These are phyloP conservation scores for Clarias batrachus DNA, from an alignment of 2,113 vertebrate species.

Conservation along the genomic window DNA sequence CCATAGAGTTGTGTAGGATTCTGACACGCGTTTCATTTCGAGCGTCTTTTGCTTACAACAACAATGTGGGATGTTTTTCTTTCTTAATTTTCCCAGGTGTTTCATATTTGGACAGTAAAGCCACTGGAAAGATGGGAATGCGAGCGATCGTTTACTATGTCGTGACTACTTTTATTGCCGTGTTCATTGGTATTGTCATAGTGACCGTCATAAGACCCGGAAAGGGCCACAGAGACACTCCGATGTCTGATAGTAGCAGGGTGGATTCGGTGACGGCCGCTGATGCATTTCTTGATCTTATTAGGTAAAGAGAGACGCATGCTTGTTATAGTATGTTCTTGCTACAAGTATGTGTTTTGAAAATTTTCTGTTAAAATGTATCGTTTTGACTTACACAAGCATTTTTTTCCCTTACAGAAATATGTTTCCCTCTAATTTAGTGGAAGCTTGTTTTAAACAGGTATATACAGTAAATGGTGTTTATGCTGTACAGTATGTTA, in stretches of 20 bases:
- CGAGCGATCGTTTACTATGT: slow-evolving; percentile 90
- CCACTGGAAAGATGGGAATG: slow-evolving; percentile 90
- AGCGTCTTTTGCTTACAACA: not conserved
- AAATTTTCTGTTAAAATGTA: not conserved
- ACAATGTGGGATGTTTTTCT: too few species aligned
- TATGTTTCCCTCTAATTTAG: slow-evolving; percentile 96
- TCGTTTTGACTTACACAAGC: not conserved
- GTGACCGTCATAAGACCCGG: slow-evolving; percentile 90
- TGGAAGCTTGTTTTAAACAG: slow-evolving; percentile 98
- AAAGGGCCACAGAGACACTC: slow-evolving; percentile 84
- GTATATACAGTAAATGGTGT: slow-evolving; percentile 65
- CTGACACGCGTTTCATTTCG: not conserved
- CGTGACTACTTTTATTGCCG: slow-evolving; percentile 91
- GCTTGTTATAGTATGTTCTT: not conserved
- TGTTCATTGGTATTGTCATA: slow-evolving; percentile 91
- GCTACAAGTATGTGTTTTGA: not conserved
- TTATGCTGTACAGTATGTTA: not conserved
- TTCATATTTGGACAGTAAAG: slow-evolving; percentile 91
- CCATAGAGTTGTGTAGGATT: not conserved
- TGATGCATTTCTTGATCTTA: slow-evolving; percentile 93
- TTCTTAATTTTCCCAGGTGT: slow-evolving; percentile 74
- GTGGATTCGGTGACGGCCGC: slow-evolving; percentile 85
- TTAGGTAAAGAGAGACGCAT: slow-evolving; percentile 74
- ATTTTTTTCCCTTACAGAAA: slow-evolving; percentile 77
- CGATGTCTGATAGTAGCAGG: slow-evolving; percentile 72